A percentile compares a stretch with the other conserved stretches of the same genome.
Evolutionary conservation across 2,797 vertebrate genomes (phyloP).

Genomic region (Amblyraja radiata): DNA sequence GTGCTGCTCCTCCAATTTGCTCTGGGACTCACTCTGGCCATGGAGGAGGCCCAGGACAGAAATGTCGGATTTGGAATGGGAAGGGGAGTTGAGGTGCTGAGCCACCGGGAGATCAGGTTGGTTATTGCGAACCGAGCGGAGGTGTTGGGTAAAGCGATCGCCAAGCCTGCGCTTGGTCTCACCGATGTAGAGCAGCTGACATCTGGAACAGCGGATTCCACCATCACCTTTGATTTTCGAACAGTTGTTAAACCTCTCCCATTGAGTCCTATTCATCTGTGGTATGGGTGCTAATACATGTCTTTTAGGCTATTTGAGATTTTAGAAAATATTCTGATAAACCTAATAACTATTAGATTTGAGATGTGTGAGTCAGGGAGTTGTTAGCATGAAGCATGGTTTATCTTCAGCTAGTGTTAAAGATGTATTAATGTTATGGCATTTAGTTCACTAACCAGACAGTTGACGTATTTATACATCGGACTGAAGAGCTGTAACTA

Average conservation of each 20-base stretch:
- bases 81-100: too few species aligned
- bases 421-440: background rate
- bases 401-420: background rate
- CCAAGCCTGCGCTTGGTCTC: too few species aligned
- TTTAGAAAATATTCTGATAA: constrained; percentile 6
- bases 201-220: too few species aligned
- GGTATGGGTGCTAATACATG: background rate
- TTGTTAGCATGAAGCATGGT: background rate
- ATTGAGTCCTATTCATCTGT: background rate
- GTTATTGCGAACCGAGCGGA: too few species aligned
- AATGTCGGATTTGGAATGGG: too few species aligned
- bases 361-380: background rate
- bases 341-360: background rate
- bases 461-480: background rate
- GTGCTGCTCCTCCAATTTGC: too few species aligned
- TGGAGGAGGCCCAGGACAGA: too few species aligned
- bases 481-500: background rate
- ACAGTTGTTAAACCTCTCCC: background rate
- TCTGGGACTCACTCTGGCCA: too few species aligned
- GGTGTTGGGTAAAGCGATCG: too few species aligned
- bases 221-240: background rate
- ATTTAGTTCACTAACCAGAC: background rate
- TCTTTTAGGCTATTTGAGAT: constrained; percentile 21
- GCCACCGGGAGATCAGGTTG: too few species aligned
- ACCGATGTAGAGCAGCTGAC: too few species aligned